Evolutionary conservation across 2,113 vertebrate species (phyloP).

Genomic region (Edolisoma coerulescens): DNA sequence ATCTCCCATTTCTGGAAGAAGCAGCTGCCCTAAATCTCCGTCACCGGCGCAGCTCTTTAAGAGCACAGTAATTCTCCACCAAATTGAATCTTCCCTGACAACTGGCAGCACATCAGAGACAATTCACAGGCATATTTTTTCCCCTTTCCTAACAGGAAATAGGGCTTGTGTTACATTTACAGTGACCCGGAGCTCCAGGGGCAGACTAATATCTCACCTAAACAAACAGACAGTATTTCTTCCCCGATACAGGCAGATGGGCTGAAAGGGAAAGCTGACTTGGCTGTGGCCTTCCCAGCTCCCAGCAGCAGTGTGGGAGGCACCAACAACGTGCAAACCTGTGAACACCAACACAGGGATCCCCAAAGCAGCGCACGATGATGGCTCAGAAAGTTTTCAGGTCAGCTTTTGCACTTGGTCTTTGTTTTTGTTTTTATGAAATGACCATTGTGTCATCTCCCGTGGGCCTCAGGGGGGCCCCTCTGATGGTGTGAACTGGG

Average conservation of each 20-base stretch:
- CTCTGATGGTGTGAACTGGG: neutral
- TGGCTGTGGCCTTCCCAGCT: neutral
- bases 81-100: conserved; percentile 66
- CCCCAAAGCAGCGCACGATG: neutral
- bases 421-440: neutral
- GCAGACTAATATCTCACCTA: conserved; percentile 68
- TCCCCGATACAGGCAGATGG: neutral
- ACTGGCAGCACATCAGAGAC: conserved; percentile 69
- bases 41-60: conserved; percentile 28
- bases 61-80: conserved; percentile 35
- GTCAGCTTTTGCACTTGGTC: neutral
- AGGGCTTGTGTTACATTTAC: conserved; percentile 62
- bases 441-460: neutral
- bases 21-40: conserved; percentile 39
- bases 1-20: conserved; percentile 38
- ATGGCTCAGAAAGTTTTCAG: neutral
- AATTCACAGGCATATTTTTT: conserved; percentile 55
- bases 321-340: neutral
- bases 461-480: neutral
- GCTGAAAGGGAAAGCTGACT: conserved; percentile 28
- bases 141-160: conserved; percentile 66
- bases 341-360: neutral
- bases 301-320: neutral
- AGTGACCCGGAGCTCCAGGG: conserved; percentile 62
- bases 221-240: conserved; percentile 70